Evolutionary conservation across 2,888 invertebrate genomes (phyloP), one percentile per base, ranked within the genome.

Genomic region (Drosophila monieri): DNA sequence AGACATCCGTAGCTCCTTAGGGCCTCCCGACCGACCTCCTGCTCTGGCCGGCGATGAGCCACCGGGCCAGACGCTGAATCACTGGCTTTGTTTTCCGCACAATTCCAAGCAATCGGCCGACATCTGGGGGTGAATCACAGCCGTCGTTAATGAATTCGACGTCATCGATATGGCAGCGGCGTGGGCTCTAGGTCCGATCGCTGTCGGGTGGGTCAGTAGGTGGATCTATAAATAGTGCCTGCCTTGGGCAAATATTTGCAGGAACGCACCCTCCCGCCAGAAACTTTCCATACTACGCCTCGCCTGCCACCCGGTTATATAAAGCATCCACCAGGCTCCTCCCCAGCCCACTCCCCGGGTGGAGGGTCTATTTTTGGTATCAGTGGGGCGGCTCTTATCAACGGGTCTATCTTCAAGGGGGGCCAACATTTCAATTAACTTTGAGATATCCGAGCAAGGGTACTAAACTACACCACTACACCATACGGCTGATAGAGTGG

Each of bases 31-130:
- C 9, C 2, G 27, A 27, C 27, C 27, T 3, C 9, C 9, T 9
- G 1, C 2, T 27, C 12, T n/a, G 32, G n/a, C 32, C 32, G 12
- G 12, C n/a, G 43, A 43, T 43, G 43, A 18, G 43, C 43, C 21
- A 43, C 47, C 37, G 27, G 18, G 10, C 25, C 52, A 43, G 1
- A 21, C 27, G 46, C 80, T 77, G 76, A 77, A 68, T 78, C 78
- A 72, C 55, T 32, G 18, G 49, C n/a, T 37, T 53, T 51, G 23
- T 51, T 35, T 58, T 58, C 57, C 47, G 60, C 62, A 61, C 60
- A 80, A 80, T 80, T 78, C 81, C 81, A 52, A 57, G 64, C 79
- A 75, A 65, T 74, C 75, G 68, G 43, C 51, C 57, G 48, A 30
- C 69, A 60, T 67, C 44, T 39, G 43, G 32, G 46, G 46, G 53